Conservation (phyloP, 2,113 vertebrate genomes). For the Proteles cristata region DNA sequence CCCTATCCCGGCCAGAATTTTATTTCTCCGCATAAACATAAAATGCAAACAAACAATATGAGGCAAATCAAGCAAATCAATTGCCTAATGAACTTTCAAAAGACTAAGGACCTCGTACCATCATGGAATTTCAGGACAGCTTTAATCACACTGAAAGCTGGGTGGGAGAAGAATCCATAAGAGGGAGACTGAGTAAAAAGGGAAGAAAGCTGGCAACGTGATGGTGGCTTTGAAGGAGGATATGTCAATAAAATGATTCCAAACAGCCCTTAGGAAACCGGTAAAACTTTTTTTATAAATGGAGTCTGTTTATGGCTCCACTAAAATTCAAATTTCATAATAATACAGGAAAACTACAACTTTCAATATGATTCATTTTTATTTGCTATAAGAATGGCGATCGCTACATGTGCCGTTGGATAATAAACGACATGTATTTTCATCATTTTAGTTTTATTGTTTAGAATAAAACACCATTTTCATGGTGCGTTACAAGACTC, state of each 20-base stretch:
- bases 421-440: slow-evolving; percentile 53
- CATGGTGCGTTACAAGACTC: neutral
- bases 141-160: neutral
- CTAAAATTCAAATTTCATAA: slow-evolving; percentile 77
- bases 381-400: slow-evolving; percentile 19
- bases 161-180: neutral
- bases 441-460: slow-evolving; percentile 55
- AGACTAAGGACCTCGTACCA: neutral
- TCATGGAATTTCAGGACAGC: slow-evolving; percentile 31
- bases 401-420: neutral
- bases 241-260: slow-evolving; percentile 68
- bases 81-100: slow-evolving; percentile 56
- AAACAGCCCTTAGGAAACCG: slow-evolving; percentile 41
- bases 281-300: slow-evolving; percentile 62
- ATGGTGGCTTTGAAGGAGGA: slow-evolving; percentile 50
- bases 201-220: neutral
- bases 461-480: slow-evolving; percentile 66
- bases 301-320: slow-evolving; percentile 53
- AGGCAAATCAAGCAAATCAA: slow-evolving; percentile 18
- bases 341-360: slow-evolving; percentile 64
- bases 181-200: neutral
- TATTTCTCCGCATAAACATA: neutral
- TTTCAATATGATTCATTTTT: slow-evolving; percentile 68
- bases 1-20: neutral
- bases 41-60: slow-evolving; percentile 57